phyloP scores from a whole-genome alignment of 1,140 invertebrate species.

The Oedothorax gibbosus region DNA sequence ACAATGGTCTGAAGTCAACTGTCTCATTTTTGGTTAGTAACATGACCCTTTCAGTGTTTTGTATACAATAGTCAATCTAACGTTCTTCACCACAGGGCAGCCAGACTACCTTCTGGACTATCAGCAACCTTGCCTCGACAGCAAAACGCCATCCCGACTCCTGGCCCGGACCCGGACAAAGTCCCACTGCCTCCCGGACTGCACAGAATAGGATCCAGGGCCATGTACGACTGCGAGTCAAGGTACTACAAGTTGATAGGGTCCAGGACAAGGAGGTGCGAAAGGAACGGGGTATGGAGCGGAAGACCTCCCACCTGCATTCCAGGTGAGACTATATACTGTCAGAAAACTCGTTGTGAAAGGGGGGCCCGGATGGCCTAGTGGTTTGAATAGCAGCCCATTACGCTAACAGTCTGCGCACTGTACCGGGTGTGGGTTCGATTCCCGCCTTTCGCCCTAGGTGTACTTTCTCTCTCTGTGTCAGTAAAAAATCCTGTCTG shows the following conservation, averaged over 20 bases:
- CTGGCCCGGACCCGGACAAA: slow-evolving; percentile 1
- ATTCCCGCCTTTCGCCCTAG: too few relatives aligned
- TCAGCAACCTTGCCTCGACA: slow-evolving; percentile 17
- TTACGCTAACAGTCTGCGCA: too few relatives aligned
- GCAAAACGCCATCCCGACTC: neutral
- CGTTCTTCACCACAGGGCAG: neutral
- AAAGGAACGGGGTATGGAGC: slow-evolving; percentile 56
- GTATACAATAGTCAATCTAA: too few relatives aligned
- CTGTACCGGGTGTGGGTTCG: too few relatives aligned
- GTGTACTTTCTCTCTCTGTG: too few relatives aligned
- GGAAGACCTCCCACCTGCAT: slow-evolving; percentile 59
- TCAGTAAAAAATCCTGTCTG: too few relatives aligned
- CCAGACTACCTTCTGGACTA: slow-evolving; percentile 5
- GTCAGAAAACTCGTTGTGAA: too few relatives aligned
- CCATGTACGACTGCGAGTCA: slow-evolving; percentile 56
- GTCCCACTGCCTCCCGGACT: slow-evolving; percentile 41
- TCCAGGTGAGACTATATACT: slow-evolving; percentile 43
- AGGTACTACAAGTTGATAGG: slow-evolving; percentile 60
- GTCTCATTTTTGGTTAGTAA: too few relatives aligned
- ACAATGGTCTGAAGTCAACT: too few relatives aligned
- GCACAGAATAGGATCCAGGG: slow-evolving; percentile 33
- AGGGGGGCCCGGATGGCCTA: too few relatives aligned
- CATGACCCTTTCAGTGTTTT: too few relatives aligned
- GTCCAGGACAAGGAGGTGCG: slow-evolving; percentile 52
- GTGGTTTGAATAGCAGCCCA: too few relatives aligned